A percentile compares a stretch with the other conserved stretches of the same genome.
These are phyloP conservation scores for Leptinotarsa haldemani DNA, from an alignment of 2,888 invertebrate genomes.

Conservation along the genomic window DNA sequence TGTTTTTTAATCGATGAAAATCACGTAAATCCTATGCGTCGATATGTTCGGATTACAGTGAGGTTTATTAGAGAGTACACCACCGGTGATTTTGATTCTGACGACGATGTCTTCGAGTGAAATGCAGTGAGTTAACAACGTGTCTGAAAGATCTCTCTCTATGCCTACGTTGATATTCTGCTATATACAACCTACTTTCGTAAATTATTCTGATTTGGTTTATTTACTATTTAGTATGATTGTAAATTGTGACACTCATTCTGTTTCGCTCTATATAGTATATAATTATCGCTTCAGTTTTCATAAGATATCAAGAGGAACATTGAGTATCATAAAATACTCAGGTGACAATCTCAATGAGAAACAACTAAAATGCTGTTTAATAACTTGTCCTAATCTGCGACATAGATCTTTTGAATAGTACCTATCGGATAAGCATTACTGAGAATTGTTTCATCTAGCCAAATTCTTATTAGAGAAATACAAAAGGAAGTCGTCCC, in stretches of 20 bases:
- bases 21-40: conserved; percentile 23
- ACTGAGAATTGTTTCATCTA: no score
- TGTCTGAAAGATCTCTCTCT: conserved; percentile 26
- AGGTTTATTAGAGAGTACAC: conserved; percentile 15
- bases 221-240: conserved; percentile 14
- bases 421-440: no score
- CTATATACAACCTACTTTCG: conserved; percentile 31
- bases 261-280: conserved; percentile 16
- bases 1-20: conserved; percentile 22
- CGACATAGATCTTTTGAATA: no score
- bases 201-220: conserved; percentile 23
- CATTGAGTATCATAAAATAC: no score
- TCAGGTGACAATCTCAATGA: no score
- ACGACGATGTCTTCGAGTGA: conserved; percentile 12
- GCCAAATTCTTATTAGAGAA: no score
- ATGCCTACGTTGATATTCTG: conserved; percentile 33
- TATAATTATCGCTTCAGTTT: neutral
- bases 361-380: no score
- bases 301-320: no score
- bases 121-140: conserved; percentile 29
- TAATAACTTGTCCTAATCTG: no score
- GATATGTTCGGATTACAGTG: conserved; percentile 1
- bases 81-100: conserved; percentile 5
- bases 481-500: no score
- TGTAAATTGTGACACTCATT: conserved; percentile 17